A percentile compares a stretch with the other conserved stretches of the same genome.
Evolutionary conservation across 2,888 invertebrate species (phyloP).

Genomic region (Andrena haemorrhoa): DNA sequence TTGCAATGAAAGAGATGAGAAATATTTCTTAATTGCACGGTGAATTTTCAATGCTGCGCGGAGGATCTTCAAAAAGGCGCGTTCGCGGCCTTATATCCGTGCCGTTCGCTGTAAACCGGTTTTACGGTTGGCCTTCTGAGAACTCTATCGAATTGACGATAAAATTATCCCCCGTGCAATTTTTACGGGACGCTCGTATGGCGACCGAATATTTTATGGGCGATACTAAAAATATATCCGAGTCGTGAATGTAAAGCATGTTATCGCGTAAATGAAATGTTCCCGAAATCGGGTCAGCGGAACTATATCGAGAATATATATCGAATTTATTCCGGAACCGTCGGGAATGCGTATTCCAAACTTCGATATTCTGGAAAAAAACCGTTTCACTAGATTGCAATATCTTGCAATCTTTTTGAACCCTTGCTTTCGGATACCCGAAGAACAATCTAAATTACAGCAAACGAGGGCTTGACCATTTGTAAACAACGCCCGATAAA

Average conservation of each 20-base stretch:
- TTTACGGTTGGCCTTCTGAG: constrained; percentile 34
- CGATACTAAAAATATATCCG: background rate
- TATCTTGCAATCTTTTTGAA: background rate
- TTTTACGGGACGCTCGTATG: background rate
- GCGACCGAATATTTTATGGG: background rate
- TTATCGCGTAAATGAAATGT: background rate
- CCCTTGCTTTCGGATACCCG: background rate
- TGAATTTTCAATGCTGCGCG: background rate
- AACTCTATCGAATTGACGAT: constrained; percentile 26
- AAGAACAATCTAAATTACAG: background rate
- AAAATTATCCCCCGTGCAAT: constrained; percentile 35
- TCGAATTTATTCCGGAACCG: background rate
- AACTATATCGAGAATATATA: background rate
- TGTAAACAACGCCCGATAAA: background rate
- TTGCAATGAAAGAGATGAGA: background rate
- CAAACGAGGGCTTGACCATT: background rate
- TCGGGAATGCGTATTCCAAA: background rate
- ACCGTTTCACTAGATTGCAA: background rate
- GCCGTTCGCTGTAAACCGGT: constrained; percentile 39
- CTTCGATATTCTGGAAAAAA: background rate
- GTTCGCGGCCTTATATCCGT: background rate
- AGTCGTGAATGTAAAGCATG: background rate
- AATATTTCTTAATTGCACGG: constrained; percentile 18
- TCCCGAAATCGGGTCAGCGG: background rate
- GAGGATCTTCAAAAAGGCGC: constrained; percentile 16